Evolutionary conservation across 2,888 invertebrate species (phyloP), one percentile per base, ranked within the genome.

Genomic region (Molanna angustata): DNA sequence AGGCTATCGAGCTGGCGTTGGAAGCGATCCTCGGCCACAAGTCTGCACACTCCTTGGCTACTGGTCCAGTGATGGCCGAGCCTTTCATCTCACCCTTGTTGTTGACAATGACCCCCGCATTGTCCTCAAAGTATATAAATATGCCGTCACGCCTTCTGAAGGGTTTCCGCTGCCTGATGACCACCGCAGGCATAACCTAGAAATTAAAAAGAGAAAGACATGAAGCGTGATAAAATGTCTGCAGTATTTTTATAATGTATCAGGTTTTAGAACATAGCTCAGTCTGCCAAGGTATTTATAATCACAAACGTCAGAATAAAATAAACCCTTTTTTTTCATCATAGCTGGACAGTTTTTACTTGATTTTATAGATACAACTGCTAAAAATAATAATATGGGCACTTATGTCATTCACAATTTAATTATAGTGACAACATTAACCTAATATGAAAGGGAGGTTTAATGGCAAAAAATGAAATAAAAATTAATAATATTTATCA

Each of bases 61-160:
- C 99, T 49, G 99, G 99, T 62, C 99, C 99, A 44, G 98, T 99
- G 69, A 99, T 98, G 58, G 99, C 98, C 14, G 98, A 98, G 56
- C 95, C 98, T 77, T 98, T 98, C 98, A 98, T 98, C 82, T 99
- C 98, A 58, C 98, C 99, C 76, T 99, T 99, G 73, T 97, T 97
- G 74, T 99, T 99, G 49, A 99, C 99, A 72, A 99, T 99, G 43
- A 99, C 99, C 49, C 98, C 99, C 18, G 99, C 99, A 75, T 98
- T 98, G 73, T 98, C 98, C 73, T 99, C 99, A 73, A 99, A 99
- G 76, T 98, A 98, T 78, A 99, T 93, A 71, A 99, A 97, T 57
- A 93, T 88, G 35, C 99, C 99, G 70, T 99, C 96, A 85, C 96
- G 95, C 90, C 99, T 94, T 63, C 98, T 84, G 77, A 95, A 97